Evolutionary conservation across 2,797 vertebrate species (phyloP).

Genomic region (Bryconaethiops microstoma): DNA sequence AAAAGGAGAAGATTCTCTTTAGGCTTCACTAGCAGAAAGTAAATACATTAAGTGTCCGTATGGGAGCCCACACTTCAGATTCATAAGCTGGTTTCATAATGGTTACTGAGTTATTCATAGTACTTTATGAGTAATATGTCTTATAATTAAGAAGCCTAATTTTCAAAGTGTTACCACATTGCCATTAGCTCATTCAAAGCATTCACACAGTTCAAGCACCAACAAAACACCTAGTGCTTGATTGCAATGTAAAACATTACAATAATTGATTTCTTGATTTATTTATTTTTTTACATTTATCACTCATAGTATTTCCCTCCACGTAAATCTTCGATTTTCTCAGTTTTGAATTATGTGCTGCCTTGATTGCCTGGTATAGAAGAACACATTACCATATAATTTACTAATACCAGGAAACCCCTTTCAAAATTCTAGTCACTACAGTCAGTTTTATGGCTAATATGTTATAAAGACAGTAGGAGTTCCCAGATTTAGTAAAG

Average conservation of each 20-base stretch:
- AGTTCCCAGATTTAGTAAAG: background rate
- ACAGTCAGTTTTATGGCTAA: background rate
- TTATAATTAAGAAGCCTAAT: background rate
- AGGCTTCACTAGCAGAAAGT: background rate
- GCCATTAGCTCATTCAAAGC: too few relatives aligned
- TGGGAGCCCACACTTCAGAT: background rate
- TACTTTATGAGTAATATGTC: background rate
- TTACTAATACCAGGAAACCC: background rate
- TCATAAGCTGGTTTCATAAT: background rate
- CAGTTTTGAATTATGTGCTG: background rate
- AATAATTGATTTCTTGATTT: background rate
- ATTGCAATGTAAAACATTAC: background rate
- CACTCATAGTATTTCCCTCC: background rate
- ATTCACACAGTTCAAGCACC: background rate
- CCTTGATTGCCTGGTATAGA: background rate
- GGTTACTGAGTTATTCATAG: background rate
- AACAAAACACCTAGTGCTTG: background rate
- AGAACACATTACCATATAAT: background rate
- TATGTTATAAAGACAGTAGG: slow-evolving; percentile 3
- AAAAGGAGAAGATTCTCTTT: background rate
- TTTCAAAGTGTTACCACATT: background rate
- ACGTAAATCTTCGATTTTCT: too few relatives aligned
- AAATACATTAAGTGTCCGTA: background rate
- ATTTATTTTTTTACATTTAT: too few relatives aligned
- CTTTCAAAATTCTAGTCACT: background rate